Percentiles rank a stretch among this genome's conserved stretches.
Evolutionary conservation across 2,113 vertebrate genomes (phyloP).

Genomic region (Acrocephalus kingi): DNA sequence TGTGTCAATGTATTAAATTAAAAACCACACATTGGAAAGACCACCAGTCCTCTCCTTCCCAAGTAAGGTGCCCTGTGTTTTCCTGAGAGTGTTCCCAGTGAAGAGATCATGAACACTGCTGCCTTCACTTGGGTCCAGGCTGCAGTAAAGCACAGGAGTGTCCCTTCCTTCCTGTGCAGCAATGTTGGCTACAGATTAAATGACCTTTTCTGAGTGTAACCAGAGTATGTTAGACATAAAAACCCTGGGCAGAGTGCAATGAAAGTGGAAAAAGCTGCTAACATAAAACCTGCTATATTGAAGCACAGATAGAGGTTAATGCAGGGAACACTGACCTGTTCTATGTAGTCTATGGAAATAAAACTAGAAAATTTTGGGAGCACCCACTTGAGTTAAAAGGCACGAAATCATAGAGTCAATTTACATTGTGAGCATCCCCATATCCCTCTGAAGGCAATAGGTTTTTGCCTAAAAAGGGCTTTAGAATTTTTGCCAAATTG

Average conservation of each 20-base stretch:
- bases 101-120: not conserved
- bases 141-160: rapidly evolving
- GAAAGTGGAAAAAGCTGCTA: not conserved
- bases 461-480: not conserved
- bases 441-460: not conserved
- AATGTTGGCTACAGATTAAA: not conserved
- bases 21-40: not conserved
- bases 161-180: not conserved
- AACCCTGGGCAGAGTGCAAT: not conserved
- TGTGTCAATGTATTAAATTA: not conserved
- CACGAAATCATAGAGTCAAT: not conserved
- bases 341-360: not conserved
- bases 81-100: not conserved
- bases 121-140: not conserved
- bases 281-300: not conserved
- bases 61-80: not conserved
- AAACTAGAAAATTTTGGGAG: not conserved
- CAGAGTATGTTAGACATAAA: not conserved
- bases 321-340: not conserved
- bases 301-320: not conserved
- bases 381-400: not conserved
- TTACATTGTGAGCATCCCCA: not conserved
- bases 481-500: not conserved
- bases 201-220: not conserved
- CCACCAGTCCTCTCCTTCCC: not conserved